Evolutionary conservation across 2,888 invertebrate genomes (phyloP).

Genomic region (Macrophya annulata): DNA sequence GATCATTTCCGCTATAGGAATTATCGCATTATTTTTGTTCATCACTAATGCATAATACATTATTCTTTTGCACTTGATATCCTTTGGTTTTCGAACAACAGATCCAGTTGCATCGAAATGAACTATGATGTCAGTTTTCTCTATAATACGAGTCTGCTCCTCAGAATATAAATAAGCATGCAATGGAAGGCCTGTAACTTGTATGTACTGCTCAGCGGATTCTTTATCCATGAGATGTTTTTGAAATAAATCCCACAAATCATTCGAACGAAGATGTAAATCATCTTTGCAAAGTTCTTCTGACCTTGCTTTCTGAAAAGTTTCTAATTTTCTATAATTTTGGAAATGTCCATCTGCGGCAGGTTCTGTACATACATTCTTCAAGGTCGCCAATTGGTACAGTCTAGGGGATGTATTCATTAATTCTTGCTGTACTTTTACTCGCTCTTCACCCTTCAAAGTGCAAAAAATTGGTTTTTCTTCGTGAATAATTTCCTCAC

Average conservation of each 20-base stretch:
- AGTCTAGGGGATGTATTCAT: slow-evolving; percentile 30
- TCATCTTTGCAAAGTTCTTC: slow-evolving; percentile 43
- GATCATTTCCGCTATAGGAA: slow-evolving; percentile 48
- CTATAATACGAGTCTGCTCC: slow-evolving; percentile 23
- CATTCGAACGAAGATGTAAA: slow-evolving; percentile 20
- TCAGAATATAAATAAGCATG: slow-evolving; percentile 48
- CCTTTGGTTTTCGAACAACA: slow-evolving; percentile 55
- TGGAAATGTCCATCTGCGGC: slow-evolving; percentile 53
- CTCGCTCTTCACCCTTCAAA: slow-evolving; percentile 43
- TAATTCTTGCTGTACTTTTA: neutral
- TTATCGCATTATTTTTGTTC: slow-evolving; percentile 23
- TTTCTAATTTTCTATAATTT: slow-evolving; percentile 21
- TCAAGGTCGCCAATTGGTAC: slow-evolving; percentile 40
- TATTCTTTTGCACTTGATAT: slow-evolving; percentile 58
- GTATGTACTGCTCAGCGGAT: slow-evolving; percentile 45
- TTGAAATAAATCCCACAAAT: slow-evolving; percentile 49
- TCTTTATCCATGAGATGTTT: slow-evolving; percentile 12
- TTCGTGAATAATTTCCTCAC: slow-evolving; percentile 32
- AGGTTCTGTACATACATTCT: slow-evolving; percentile 33
- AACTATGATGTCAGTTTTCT: slow-evolving; percentile 8
- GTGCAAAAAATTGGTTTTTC: slow-evolving; percentile 36
- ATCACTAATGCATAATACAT: slow-evolving; percentile 56
- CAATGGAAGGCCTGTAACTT: slow-evolving; percentile 16
- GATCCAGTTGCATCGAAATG: slow-evolving; percentile 61
- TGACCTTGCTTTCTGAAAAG: slow-evolving; percentile 28